Conservation (phyloP, 2,888 invertebrate species). For the Taenaris catops region DNA sequence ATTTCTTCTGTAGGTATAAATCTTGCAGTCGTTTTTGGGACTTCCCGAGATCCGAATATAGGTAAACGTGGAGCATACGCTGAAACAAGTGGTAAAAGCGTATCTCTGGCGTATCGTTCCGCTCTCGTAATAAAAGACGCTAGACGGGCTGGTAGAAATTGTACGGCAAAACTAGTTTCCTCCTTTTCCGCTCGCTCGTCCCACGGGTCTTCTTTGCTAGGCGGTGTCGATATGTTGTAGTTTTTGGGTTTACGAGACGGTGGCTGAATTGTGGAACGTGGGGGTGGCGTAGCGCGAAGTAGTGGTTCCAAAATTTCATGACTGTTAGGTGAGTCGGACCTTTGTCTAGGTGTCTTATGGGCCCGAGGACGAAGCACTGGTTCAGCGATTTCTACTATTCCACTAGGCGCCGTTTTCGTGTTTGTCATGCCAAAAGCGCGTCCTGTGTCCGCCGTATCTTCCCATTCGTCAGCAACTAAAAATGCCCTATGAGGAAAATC, state of each 20-base stretch:
- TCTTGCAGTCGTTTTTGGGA: conserved; percentile 73
- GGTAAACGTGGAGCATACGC: conserved; percentile 88
- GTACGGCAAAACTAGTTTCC: conserved; percentile 82
- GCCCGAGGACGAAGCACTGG: conserved; percentile 84
- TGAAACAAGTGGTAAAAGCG: conserved; percentile 86
- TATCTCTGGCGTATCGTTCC: conserved; percentile 89
- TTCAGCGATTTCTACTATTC: conserved; percentile 84
- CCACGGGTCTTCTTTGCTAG: conserved; percentile 53
- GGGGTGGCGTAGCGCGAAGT: conserved; percentile 68
- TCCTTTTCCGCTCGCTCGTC: conserved; percentile 54
- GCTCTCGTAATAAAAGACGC: conserved; percentile 90
- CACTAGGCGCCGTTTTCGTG: conserved; percentile 62
- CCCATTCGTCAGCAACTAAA: conserved; percentile 71
- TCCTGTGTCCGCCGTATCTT: conserved; percentile 74
- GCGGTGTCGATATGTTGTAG: conserved; percentile 61
- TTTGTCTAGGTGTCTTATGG: conserved; percentile 74
- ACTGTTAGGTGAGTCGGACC: conserved; percentile 67
- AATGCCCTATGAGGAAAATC: conserved; percentile 55
- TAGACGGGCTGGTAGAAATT: conserved; percentile 87
- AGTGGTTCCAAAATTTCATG: conserved; percentile 84
- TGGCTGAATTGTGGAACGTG: conserved; percentile 43
- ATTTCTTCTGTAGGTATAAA: conserved; percentile 81
- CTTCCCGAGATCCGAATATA: conserved; percentile 72
- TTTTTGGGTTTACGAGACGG: conserved; percentile 61
- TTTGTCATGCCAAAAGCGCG: conserved; percentile 82